Evolutionary conservation across 2,113 vertebrate species (phyloP).

Genomic region (Noctilio leporinus): DNA sequence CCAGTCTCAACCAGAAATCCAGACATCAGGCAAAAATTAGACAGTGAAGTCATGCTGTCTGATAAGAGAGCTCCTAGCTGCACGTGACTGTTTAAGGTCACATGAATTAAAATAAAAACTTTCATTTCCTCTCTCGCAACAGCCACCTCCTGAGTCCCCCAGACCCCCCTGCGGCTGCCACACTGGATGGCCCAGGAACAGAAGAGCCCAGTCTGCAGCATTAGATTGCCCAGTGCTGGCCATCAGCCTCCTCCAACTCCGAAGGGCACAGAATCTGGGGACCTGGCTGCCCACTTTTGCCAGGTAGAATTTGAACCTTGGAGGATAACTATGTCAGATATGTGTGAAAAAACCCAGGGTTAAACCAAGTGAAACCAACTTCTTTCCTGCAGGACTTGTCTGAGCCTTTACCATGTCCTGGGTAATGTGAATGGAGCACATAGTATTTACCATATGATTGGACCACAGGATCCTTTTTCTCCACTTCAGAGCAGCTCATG

Average conservation of each 20-base stretch:
- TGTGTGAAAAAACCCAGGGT: background rate
- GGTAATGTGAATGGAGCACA: rapidly evolving
- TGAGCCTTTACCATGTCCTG: background rate
- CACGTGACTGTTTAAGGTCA: background rate
- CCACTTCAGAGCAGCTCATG: background rate
- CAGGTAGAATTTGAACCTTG: background rate
- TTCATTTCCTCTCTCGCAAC: rapidly evolving
- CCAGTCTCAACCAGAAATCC: background rate
- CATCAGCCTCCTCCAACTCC: background rate
- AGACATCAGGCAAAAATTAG: background rate
- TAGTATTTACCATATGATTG: background rate
- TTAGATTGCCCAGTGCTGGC: rapidly evolving
- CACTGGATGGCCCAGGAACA: rapidly evolving
- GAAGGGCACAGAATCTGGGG: background rate
- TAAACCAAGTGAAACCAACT: background rate
- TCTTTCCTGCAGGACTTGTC: background rate
- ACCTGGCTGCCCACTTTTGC: background rate
- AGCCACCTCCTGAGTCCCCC: background rate
- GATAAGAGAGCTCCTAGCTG: background rate
- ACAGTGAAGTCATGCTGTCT: background rate
- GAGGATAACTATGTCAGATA: background rate
- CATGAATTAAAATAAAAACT: background rate
- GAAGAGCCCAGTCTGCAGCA: rapidly evolving
- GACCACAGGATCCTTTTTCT: background rate
- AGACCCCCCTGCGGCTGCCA: background rate